These are phyloP conservation scores for Perodicticus potto DNA, from an alignment of 2,797 vertebrate genomes.

Conservation along the genomic window DNA sequence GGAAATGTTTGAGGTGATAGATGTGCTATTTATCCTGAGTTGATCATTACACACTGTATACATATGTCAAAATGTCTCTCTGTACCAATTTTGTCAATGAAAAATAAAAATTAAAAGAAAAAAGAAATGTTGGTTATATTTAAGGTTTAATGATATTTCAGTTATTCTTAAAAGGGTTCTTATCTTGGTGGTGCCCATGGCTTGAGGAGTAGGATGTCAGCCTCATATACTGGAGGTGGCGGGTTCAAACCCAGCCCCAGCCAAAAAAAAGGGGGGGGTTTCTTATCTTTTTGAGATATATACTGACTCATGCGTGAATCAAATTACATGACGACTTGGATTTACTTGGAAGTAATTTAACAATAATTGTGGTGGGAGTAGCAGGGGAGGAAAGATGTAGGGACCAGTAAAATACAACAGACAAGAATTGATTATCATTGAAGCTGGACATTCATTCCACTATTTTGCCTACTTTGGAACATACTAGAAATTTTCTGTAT, in stretches of 20 bases:
- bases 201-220: too few species aligned
- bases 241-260: too few species aligned
- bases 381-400: not conserved
- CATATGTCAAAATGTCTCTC: not conserved
- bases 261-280: too few species aligned
- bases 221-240: too few species aligned
- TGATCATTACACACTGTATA: not conserved
- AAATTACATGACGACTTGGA: not conserved
- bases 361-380: not conserved
- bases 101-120: not conserved
- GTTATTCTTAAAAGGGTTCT: too few species aligned
- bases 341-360: slow-evolving; percentile 7
- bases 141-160: not conserved
- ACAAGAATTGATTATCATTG: not conserved
- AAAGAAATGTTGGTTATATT: not conserved
- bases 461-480: not conserved
- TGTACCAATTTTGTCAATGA: not conserved
- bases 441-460: not conserved
- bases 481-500: not conserved
- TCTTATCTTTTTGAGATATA: slow-evolving; percentile 28
- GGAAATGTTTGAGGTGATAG: not conserved
- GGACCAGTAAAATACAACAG: not conserved
- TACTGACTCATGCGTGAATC: not conserved
- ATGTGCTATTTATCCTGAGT: not conserved
- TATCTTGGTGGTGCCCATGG: not conserved